These are phyloP conservation scores for Radopholus similis DNA, from an alignment of 1,140 invertebrate genomes.

Conservation along the genomic window DNA sequence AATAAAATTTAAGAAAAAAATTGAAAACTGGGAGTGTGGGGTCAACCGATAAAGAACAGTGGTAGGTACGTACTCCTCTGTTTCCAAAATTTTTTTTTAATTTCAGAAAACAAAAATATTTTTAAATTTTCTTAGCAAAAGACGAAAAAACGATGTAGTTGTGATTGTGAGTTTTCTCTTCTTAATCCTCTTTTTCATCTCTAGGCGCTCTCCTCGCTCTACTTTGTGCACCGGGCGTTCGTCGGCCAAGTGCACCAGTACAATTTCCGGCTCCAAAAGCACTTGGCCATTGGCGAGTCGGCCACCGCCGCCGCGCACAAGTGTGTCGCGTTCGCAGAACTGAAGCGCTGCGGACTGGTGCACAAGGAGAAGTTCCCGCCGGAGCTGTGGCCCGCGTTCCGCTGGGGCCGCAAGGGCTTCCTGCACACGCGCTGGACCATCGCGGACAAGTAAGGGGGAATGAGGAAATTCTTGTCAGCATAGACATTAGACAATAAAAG, in stretches of 20 bases:
- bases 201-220: constrained; percentile 40
- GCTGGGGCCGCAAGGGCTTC: constrained; percentile 44
- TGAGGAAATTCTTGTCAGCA: no score
- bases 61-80: no score
- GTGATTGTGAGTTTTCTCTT: no score
- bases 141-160: no score
- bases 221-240: constrained; percentile 33
- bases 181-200: constrained; percentile 16
- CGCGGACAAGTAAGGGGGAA: constrained; percentile 27
- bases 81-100: no score
- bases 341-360: constrained; percentile 20
- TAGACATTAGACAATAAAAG: no score
- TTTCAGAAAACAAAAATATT: no score
- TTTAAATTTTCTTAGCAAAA: no score
- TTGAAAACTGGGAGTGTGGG: no score
- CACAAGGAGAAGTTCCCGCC: constrained; percentile 41
- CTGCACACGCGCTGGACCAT: constrained; percentile 40
- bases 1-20: no score
- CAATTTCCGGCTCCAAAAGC: constrained; percentile 28
- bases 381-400: constrained; percentile 37
- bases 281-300: constrained; percentile 15
- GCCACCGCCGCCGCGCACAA: not conserved
- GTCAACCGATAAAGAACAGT: no score
- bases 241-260: constrained; percentile 16
- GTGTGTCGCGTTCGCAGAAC: constrained; percentile 8